Evolutionary conservation across 1,140 invertebrate species (phyloP), one percentile per base, ranked within the genome.

Genomic region (Drosophila ficusphila): DNA sequence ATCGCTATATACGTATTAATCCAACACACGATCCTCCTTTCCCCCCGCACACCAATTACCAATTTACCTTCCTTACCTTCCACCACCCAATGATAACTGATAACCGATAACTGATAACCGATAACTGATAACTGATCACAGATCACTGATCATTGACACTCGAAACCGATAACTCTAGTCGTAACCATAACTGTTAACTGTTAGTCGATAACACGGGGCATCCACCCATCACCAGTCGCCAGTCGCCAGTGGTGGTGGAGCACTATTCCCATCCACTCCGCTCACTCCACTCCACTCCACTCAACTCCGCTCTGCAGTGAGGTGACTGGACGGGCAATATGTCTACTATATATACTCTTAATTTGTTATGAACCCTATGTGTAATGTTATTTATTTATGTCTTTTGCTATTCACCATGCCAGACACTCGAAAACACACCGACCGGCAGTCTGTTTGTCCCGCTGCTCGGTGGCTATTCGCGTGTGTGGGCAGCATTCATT

Each of bases 341-440:
- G 27, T 9, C 21, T 46, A n/a, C n/a, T n/a, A n/a, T n/a, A n/a
- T n/a, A 46, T 46, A 36, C 14, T 21, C 19, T 38, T 47, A 39
- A 29, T 67, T 67, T 42, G 48, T 51, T 68, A 75, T 58, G 39
- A n/a, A n/a, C n/a, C n/a, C n/a, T 72, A 73, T 62, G 70, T 70
- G 67, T 70, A 56, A 70, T 70, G 67, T 70, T 69, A 57, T 29
- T 70, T 47, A 56, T 70, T 68, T 70, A 70, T 70, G 39, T 70
- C 41, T 33, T 33, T 58, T 69, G 51, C 49, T 48, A 54, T 46
- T 48, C n/a, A 34, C 27, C 29, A 39, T 29, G 29, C 23, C 27
- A 68, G 14, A 46, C 23, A 47, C 36, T 29, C 25, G 21, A 18
- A 9, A 11, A 38, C 12, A 39, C 53, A 69, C 21, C 41, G 46